Evolutionary conservation across 2,797 vertebrate genomes (phyloP).

Genomic region (Emys orbicularis): DNA sequence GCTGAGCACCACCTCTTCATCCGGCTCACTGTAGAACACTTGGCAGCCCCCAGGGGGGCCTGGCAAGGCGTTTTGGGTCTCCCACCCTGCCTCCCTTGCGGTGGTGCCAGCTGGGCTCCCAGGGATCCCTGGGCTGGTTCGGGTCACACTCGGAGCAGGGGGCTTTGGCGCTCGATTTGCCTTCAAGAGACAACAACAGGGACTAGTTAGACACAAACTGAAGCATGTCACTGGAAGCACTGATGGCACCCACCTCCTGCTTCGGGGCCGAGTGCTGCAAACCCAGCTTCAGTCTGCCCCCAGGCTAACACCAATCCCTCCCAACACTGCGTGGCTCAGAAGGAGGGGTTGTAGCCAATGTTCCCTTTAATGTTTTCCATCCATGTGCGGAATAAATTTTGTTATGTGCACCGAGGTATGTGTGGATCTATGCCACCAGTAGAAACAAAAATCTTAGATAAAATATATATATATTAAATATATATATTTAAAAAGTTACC

Average conservation of each 20-base stretch:
- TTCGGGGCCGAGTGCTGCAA: background rate
- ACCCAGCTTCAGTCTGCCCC: too few species aligned
- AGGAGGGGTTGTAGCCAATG: background rate
- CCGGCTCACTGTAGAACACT: fast-evolving
- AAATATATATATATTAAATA: too few species aligned
- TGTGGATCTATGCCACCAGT: too few species aligned
- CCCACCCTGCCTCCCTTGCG: background rate
- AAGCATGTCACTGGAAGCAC: background rate
- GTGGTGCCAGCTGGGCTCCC: fast-evolving
- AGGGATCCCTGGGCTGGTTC: background rate
- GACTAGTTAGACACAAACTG: background rate
- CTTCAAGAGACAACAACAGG: background rate
- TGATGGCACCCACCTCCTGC: too few species aligned
- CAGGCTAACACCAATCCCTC: background rate
- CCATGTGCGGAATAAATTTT: too few species aligned
- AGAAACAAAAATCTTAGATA: too few species aligned
- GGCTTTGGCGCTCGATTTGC: background rate
- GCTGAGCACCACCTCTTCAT: background rate
- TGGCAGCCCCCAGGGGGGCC: background rate
- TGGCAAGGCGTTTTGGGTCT: fast-evolving
- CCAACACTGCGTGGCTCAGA: background rate
- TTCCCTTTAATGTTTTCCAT: too few species aligned
- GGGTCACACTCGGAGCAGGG: background rate
- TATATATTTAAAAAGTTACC: too few species aligned
- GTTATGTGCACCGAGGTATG: too few species aligned